Conservation (phyloP, 2,888 invertebrate species). For the Ecliptopera silaceata region DNA sequence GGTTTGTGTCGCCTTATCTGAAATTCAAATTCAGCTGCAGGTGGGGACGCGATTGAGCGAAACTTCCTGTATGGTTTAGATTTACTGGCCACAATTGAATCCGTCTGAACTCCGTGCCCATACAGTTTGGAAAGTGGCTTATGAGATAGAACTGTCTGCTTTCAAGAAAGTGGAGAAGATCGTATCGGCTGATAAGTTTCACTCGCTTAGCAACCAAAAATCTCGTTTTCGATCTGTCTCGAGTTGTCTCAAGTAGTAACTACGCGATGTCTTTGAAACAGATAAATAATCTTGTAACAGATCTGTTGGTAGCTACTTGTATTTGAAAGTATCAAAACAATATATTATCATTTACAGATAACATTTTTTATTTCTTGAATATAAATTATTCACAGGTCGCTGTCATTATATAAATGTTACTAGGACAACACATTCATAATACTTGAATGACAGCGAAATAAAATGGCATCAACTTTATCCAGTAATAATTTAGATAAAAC, state of each 20-base stretch:
- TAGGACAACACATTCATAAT: too few species aligned
- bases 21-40: constrained; percentile 76
- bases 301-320: too few species aligned
- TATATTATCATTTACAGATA: too few species aligned
- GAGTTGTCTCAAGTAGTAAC: too few species aligned
- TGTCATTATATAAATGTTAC: too few species aligned
- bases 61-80: constrained; percentile 74
- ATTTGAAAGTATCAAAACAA: too few species aligned
- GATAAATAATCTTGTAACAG: too few species aligned
- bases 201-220: constrained; percentile 12
- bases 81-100: constrained; percentile 74
- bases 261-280: too few species aligned
- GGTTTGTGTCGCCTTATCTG: constrained; percentile 72
- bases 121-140: constrained; percentile 55
- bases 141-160: constrained; percentile 37
- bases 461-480: not conserved
- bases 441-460: not conserved
- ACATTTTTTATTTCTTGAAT: too few species aligned
- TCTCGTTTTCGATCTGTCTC: not conserved
- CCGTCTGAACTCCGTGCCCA: constrained; percentile 53
- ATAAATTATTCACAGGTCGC: too few species aligned
- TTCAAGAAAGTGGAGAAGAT: constrained; percentile 27
- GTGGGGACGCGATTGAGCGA: constrained; percentile 72
- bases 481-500: not conserved
- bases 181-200: constrained; percentile 22